Percentiles rank a stretch among this genome's conserved stretches.
phyloP scores from a whole-genome alignment of 23 tunicate species.

The Ciona savignyi region DNA sequence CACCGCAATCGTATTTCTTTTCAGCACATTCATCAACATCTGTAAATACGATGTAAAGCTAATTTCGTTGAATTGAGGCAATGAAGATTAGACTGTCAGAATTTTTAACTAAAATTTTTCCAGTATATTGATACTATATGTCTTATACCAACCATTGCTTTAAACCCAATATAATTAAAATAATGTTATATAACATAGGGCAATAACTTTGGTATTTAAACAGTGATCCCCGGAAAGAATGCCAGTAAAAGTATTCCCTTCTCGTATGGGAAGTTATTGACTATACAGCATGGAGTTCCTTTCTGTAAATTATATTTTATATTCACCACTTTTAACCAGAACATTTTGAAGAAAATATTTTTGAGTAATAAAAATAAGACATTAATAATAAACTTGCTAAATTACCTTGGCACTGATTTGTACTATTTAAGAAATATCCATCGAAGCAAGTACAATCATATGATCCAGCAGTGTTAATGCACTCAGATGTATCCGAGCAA shows the following conservation, averaged over 20 bases:
- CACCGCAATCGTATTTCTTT: slow-evolving; percentile 14
- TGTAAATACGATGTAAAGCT: slow-evolving; percentile 1
- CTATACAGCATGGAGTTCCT: too few species aligned
- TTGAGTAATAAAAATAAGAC: too few species aligned
- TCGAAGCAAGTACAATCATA: slow-evolving; percentile 10
- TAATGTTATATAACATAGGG: not conserved
- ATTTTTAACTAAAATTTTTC: not conserved
- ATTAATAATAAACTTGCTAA: too few species aligned
- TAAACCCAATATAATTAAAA: not conserved
- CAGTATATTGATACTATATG: not conserved
- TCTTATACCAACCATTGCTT: not conserved
- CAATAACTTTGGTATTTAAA: too few species aligned
- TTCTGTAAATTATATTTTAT: too few species aligned
- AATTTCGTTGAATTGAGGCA: not conserved
- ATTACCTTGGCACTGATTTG: not conserved
- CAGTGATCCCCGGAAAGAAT: too few species aligned
- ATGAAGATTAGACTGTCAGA: not conserved
- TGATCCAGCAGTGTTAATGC: slow-evolving; percentile 34
- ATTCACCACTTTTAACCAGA: too few species aligned
- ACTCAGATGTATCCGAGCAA: slow-evolving; percentile 10
- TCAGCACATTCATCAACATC: slow-evolving; percentile 40
- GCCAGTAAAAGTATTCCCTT: too few species aligned
- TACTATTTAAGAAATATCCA: slow-evolving; percentile 1
- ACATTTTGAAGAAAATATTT: too few species aligned
- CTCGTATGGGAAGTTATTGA: too few species aligned